Base-by-base conservation (phyloP, 2,888 invertebrate species). In the Netelia inedita region DNA sequence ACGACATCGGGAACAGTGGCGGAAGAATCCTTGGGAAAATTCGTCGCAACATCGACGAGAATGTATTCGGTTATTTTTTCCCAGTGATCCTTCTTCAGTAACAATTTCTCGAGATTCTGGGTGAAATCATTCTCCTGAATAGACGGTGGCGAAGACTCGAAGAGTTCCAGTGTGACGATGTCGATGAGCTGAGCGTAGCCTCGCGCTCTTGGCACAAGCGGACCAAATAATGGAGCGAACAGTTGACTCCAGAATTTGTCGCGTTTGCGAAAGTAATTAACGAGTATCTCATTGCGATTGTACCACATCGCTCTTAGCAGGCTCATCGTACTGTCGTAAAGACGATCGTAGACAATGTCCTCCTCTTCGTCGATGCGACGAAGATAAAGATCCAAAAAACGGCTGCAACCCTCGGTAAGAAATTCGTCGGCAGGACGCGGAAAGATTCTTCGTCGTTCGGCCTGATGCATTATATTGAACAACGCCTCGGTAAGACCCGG, bases 401-500 rank as follows among this genome's bases (percentile, higher is more conserved):
- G 90, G 19, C 93, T 93, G 75, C 93, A 93, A 9, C 93, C 93
- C 72, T 93, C 93, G 0, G 93, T 93, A 10, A 93, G 90, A 75
- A 93, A 94, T 73, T 93, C 93, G 35, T 93, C 93, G 1, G 91
- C 91, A 1, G 93, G 91, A 53, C 93, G 88, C 0, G 93, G 93
- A 53, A 93, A 94, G 0, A 93, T 93, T 69, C 93, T 89, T 35
- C 91, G 91, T 14, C 93, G 89, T 74, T 94, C 94, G 0, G 93
- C 93, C 66, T 92, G 92, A 79, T 94, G 93, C 90, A 93, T 93
- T 16, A 94, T 93, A 59, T 94, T 94, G 79, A 94, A 94, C 0
- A 94, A 89, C 0, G 94, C 93, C 78, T 94, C 94, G 1, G 94
- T 94, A 1, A 94, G 79, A 2, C 94, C 94, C 0, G 94, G 94